These are phyloP conservation scores for Synanceia verrucosa DNA, from an alignment of 2,797 vertebrate species.

Conservation along the genomic window DNA sequence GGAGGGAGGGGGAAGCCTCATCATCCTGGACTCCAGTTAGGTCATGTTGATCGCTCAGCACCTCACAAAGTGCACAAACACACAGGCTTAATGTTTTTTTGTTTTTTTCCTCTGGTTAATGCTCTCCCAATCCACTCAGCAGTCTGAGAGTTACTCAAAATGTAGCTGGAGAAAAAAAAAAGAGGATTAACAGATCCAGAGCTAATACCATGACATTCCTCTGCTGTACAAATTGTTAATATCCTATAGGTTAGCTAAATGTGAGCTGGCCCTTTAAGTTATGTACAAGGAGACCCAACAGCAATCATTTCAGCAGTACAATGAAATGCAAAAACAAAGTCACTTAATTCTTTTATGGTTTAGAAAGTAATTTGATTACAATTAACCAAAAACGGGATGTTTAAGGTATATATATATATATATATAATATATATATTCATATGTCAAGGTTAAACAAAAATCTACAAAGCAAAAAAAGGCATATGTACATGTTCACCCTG, in stretches of 20 bases:
- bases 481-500: conserved; percentile 88
- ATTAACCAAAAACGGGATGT: conserved; percentile 73
- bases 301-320: conserved; percentile 89
- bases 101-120: too few relatives aligned
- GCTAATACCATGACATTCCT: conserved; percentile 93
- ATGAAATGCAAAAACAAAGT: conserved; percentile 77
- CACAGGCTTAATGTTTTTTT: conserved; percentile 74
- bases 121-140: conserved; percentile 65
- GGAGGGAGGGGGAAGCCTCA: not conserved
- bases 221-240: conserved; percentile 95
- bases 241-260: conserved; percentile 86
- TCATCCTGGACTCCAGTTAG: conserved; percentile 63
- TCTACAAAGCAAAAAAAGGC: conserved; percentile 91
- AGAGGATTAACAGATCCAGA: conserved; percentile 85
- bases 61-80: conserved; percentile 77
- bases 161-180: conserved; percentile 80
- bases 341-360: conserved; percentile 78
- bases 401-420: conserved; percentile 63
- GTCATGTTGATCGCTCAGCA: conserved; percentile 66
- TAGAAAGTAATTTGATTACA: conserved; percentile 85
- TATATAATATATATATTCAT: conserved; percentile 76
- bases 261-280: conserved; percentile 88
- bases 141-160: conserved; percentile 81
- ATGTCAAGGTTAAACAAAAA: conserved; percentile 74
- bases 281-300: conserved; percentile 89